Percentiles rank a stretch among this genome's conserved stretches.
phyloP scores from a whole-genome alignment of 2,797 vertebrate genomes.

The Triplophysa yarkandensis region DNA sequence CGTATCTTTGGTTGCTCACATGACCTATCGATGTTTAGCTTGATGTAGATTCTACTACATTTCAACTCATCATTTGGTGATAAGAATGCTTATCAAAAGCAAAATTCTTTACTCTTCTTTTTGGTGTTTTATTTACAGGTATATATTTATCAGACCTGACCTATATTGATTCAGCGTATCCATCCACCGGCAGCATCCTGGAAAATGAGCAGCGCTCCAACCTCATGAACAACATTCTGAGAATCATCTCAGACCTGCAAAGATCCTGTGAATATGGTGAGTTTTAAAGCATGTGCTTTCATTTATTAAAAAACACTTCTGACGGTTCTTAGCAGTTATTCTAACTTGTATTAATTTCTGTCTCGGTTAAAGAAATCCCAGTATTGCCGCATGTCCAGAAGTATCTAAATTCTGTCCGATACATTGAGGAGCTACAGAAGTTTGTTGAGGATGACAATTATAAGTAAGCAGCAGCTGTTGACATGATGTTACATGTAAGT shows the following conservation, averaged over 20 bases:
- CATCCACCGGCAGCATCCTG: constrained; percentile 96
- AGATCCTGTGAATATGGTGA: constrained; percentile 96
- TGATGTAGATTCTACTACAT: background rate
- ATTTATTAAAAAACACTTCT: background rate
- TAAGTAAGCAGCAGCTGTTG: constrained; percentile 80
- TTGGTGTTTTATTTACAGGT: constrained; percentile 71
- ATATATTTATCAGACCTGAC: constrained; percentile 98
- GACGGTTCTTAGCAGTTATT: too few relatives aligned
- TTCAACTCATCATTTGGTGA: background rate
- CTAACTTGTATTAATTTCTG: background rate
- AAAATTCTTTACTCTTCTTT: background rate
- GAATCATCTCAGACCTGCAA: constrained; percentile 97
- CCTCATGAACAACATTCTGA: constrained; percentile 97
- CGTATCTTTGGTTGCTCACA: too few relatives aligned
- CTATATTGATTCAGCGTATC: constrained; percentile 96
- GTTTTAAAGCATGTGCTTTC: constrained; percentile 47
- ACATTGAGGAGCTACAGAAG: constrained; percentile 98
- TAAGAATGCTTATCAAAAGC: background rate
- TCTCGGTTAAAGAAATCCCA: constrained; percentile 81
- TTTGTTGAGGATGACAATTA: constrained; percentile 99
- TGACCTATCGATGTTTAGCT: too few relatives aligned
- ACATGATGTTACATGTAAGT: background rate
- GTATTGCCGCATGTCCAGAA: constrained; percentile 97
- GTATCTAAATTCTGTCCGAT: constrained; percentile 95
- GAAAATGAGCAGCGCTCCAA: constrained; percentile 97